Percentiles rank a stretch among this genome's conserved stretches.
These are phyloP conservation scores for Parochlus steinenii DNA, from an alignment of 2,888 invertebrate species.

Conservation along the genomic window DNA sequence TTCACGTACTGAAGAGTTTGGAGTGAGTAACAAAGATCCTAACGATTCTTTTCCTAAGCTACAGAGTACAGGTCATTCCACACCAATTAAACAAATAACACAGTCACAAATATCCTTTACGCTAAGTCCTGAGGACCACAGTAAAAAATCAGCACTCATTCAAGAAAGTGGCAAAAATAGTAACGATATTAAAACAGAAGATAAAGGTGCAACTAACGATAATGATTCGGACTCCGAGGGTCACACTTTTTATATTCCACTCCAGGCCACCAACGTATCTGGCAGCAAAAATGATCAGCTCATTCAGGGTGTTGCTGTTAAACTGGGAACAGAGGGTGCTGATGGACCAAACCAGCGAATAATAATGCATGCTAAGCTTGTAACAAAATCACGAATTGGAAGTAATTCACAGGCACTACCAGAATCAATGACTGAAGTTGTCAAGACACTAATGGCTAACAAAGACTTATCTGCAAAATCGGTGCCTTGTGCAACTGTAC, in stretches of 20 bases:
- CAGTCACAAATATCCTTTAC: conserved; percentile 25
- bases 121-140: conserved; percentile 28
- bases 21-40: conserved; percentile 15
- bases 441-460: conserved; percentile 22
- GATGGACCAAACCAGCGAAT: conserved; percentile 45
- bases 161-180: conserved; percentile 20
- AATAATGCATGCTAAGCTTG: conserved; percentile 42
- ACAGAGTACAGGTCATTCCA: neutral
- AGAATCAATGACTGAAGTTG: conserved; percentile 25
- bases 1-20: conserved; percentile 26
- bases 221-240: conserved; percentile 37
- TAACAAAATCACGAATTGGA: conserved; percentile 39
- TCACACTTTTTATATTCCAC: conserved; percentile 46
- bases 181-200: conserved; percentile 18
- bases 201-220: conserved; percentile 33
- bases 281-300: conserved; percentile 24
- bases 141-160: conserved; percentile 33
- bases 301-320: conserved; percentile 47
- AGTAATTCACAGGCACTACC: conserved; percentile 27
- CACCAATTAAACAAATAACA: conserved; percentile 13
- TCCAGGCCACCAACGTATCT: conserved; percentile 32
- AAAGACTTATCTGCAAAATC: conserved; percentile 19
- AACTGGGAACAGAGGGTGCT: conserved; percentile 43
- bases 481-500: conserved; percentile 37
- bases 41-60: conserved; percentile 16